A percentile compares a stretch with the other conserved stretches of the same genome.
These are phyloP conservation scores for Cnemophilus loriae DNA, from an alignment of 2,113 vertebrate genomes.

Conservation along the genomic window DNA sequence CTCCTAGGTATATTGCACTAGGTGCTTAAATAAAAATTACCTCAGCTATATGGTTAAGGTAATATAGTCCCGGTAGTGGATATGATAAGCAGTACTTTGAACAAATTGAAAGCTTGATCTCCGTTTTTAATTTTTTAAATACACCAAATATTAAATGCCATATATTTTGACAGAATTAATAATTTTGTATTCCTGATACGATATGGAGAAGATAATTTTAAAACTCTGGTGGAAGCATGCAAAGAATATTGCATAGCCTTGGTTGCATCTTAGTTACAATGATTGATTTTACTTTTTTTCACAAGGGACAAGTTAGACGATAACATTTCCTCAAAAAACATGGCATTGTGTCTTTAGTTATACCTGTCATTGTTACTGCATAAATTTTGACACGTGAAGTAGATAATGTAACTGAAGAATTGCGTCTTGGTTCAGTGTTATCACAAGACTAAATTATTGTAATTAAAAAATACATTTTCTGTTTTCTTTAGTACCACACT, in stretches of 20 bases:
- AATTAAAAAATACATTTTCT: background rate
- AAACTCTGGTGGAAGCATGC: background rate
- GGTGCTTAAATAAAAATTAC: background rate
- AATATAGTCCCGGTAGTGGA: background rate
- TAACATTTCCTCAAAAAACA: background rate
- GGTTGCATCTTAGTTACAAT: background rate
- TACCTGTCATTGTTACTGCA: background rate
- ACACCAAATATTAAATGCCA: background rate
- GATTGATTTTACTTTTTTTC: background rate
- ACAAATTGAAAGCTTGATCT: background rate
- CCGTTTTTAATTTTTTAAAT: background rate
- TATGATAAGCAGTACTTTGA: background rate
- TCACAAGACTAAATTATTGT: background rate
- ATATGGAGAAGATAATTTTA: background rate
- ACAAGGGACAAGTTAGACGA: background rate
- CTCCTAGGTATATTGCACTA: background rate
- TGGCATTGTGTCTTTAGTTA: background rate
- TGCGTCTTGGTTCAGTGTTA: background rate
- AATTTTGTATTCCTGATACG: background rate
- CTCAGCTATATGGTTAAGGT: background rate
- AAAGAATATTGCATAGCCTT: background rate
- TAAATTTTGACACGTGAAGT: background rate
- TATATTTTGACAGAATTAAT: background rate
- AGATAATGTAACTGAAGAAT: background rate
- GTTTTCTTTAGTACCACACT: background rate